Evolutionary conservation across 2,888 invertebrate genomes (phyloP), one percentile per base, ranked within the genome.

Genomic region (Cryptops parisi): DNA sequence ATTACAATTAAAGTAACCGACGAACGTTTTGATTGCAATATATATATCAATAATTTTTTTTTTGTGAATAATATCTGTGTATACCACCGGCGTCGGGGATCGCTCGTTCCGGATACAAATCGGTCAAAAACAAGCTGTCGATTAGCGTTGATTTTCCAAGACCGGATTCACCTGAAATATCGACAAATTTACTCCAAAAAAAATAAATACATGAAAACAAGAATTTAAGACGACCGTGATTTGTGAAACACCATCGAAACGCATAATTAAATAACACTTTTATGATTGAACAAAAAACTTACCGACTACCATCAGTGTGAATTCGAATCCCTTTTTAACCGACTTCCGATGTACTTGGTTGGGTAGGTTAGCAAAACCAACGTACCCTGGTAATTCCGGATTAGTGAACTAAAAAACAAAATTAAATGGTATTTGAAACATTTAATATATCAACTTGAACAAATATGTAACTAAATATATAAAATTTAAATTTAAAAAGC

Each of bases 311-410:
- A 96, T 94, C 12, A 96, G 73, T 0, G 94, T 94, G 68, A 96
- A 96, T 72, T 94, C 94, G 67, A 96, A 96, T 22, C 94, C 94
- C 67, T 93, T 94, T 70, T 96, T 96, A 52, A 94, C 94, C 0
- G 91, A 93, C 71, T 96, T 96, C 58, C 94, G 76, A 69, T 96
- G 93, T 24, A 96, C 93, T 72, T 94, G 94, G 71, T 94, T 93
- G 1, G 94, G 94, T 39, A 96, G 72, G 74, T 94, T 94, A 49
- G 93, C 94, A 71, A 90, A 90, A 2, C 90, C 90, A 38, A 90
- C 76, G 73, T 93, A 94, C 12, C 71, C 71, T 2, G 69, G 62
- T 52, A 63, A 60, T 57, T 71, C 71, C 47, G 71, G 70, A 59
- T 68, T 69, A 52, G 65, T 65, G 60, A 70, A 70, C 69, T 70